These are phyloP conservation scores for Ceriagrion tenellum DNA, from an alignment of 2,888 invertebrate species.

Conservation along the genomic window DNA sequence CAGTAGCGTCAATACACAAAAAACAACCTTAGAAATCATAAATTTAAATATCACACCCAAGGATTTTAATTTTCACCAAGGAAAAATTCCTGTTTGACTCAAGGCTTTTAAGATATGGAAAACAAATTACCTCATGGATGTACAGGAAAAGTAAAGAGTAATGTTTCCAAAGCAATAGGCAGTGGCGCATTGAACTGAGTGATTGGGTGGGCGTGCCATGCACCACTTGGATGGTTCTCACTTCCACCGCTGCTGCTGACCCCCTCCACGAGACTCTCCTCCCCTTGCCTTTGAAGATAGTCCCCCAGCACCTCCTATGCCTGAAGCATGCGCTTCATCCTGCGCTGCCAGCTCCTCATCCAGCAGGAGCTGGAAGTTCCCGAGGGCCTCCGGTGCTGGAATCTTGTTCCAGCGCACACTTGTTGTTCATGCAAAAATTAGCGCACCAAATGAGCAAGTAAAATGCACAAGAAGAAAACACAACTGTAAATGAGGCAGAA, in stretches of 20 bases:
- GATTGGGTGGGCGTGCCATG: neutral
- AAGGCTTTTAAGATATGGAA: no score
- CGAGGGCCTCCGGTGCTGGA: conserved; percentile 86
- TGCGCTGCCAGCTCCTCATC: conserved; percentile 89
- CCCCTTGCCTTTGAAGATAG: neutral
- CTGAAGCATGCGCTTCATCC: conserved; percentile 78
- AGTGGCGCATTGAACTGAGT: neutral
- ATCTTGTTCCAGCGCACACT: conserved; percentile 92
- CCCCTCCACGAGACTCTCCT: neutral
- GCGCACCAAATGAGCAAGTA: neutral
- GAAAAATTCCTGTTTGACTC: no score
- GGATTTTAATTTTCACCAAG: no score
- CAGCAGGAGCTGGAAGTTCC: conserved; percentile 90
- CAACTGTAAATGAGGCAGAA: no score
- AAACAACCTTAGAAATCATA: no score
- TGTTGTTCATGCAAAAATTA: conserved; percentile 27
- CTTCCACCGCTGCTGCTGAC: neutral
- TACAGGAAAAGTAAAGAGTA: no score
- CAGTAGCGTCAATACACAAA: no score
- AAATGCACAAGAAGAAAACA: no score
- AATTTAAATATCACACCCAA: no score
- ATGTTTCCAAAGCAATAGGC: no score
- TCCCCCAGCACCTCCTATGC: neutral
- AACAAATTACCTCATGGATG: no score
- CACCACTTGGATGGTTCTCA: neutral